Evolutionary conservation across 2,113 vertebrate genomes (phyloP), one percentile per base, ranked within the genome.

Genomic region (Hydrochoerus hydrochaeris): DNA sequence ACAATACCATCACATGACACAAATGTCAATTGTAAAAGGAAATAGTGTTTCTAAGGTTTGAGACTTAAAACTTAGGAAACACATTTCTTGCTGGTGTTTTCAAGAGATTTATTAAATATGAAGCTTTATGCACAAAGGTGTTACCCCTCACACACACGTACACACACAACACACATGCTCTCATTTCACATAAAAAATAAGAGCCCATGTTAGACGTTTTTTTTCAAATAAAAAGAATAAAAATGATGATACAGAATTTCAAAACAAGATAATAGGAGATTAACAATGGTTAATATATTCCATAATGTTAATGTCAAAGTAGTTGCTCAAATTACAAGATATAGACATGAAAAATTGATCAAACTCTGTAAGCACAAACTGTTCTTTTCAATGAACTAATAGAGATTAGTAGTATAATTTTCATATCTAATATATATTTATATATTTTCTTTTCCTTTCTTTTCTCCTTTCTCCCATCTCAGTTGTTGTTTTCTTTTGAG

Each of bases 131-230:
- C 58, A 86, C 13, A 44, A 54, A 91, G 26, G 2, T 38, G 6
- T 6, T 8, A 1, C 5, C 5, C 3, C 1, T 8, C 5, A n/a
- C n/a, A n/a, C 2, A 52, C 52, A 22, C n/a, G 77, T n/a, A 65
- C 41, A 32, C 17, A 44, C 9, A 35, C 7, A 58, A 67, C 5
- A 65, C 19, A 52, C 2, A 32, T 12, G 44, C 13, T 19, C 3
- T 13, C 30, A 49, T 9, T n/a, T 3, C 8, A 12, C 2, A 19
- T 38, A 30, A 5, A 24, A n/a, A 62, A 8, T 38, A 54, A 67
- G 67, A 87, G 8, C 12, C 26, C 49, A 62, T 5, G 16, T 54
- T 6, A 41, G n/a, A 41, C 9, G 30, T 83, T 93, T 46, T 75
- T 19, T 67, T 54, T 67, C n/a, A 69, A 69, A 7, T 16, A 16